A percentile compares a stretch with the other conserved stretches of the same genome.
phyloP scores from a whole-genome alignment of 2,888 invertebrate species.

The Amorpha juglandis region DNA sequence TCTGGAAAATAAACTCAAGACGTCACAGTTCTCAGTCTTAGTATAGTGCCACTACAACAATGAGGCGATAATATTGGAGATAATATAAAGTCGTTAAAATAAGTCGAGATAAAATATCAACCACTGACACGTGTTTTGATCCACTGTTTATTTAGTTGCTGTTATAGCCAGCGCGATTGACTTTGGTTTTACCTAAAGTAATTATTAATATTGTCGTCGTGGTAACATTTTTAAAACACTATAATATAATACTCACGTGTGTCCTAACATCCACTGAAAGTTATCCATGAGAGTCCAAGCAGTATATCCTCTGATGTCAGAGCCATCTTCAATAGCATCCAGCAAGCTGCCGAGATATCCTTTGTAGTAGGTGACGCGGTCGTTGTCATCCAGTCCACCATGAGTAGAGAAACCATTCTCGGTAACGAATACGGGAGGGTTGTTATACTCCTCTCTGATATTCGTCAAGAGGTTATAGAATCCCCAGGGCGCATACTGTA shows the following conservation, averaged over 20 bases:
- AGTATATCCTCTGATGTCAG: constrained; percentile 73
- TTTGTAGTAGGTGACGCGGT: constrained; percentile 36
- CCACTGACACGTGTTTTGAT: too few species aligned
- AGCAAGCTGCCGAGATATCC: constrained; percentile 58
- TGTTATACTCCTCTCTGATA: constrained; percentile 14
- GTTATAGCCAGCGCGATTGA: too few species aligned
- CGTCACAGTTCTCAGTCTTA: too few species aligned
- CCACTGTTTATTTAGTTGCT: too few species aligned
- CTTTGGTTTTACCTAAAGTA: too few species aligned
- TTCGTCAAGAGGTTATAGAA: constrained; percentile 18
- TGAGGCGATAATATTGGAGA: too few species aligned
- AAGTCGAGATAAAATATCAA: too few species aligned
- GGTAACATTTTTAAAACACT: too few species aligned
- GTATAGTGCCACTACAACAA: too few species aligned
- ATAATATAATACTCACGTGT: constrained; percentile 50
- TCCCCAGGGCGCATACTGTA: constrained; percentile 18
- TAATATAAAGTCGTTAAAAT: too few species aligned
- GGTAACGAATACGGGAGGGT: constrained; percentile 19
- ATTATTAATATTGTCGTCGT: too few species aligned
- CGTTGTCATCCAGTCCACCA: constrained; percentile 19
- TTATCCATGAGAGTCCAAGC: constrained; percentile 85
- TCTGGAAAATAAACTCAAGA: too few species aligned
- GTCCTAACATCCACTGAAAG: constrained; percentile 77
- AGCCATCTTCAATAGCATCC: constrained; percentile 60
- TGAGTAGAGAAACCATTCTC: constrained; percentile 21